Evolutionary conservation across 2,113 vertebrate genomes (phyloP).

Genomic region (Verasper variegatus): DNA sequence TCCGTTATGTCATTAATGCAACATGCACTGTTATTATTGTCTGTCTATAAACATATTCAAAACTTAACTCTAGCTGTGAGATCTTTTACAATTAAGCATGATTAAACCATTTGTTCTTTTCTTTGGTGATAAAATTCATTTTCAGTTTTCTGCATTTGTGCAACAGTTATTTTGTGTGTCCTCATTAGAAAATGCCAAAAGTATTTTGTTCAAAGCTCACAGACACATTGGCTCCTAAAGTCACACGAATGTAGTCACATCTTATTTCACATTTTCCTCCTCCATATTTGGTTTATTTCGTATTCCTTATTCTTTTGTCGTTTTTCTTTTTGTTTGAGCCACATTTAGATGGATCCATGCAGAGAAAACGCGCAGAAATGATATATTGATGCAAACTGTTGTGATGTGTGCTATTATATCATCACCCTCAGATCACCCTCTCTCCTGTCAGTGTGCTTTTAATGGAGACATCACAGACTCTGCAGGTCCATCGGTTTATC

Average conservation of each 20-base stretch:
- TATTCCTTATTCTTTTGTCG: too few relatives aligned
- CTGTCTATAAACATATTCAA: background rate
- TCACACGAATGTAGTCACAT: too few relatives aligned
- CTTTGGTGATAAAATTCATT: too few relatives aligned
- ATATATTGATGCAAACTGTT: too few relatives aligned
- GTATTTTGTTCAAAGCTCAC: background rate
- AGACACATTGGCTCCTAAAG: conserved; percentile 3
- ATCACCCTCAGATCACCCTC: background rate
- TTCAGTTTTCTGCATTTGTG: too few relatives aligned
- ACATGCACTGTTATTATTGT: background rate
- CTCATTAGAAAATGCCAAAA: too few relatives aligned
- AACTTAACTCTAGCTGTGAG: background rate
- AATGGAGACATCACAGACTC: background rate
- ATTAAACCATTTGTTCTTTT: background rate
- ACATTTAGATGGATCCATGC: too few relatives aligned
- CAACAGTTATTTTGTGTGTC: too few relatives aligned
- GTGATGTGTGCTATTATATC: background rate
- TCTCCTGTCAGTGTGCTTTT: background rate
- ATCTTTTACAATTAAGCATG: background rate
- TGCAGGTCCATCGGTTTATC: background rate
- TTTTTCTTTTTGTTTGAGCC: too few relatives aligned
- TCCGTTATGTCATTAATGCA: background rate
- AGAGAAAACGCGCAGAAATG: too few relatives aligned
- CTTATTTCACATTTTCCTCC: too few relatives aligned
- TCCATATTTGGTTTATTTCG: too few relatives aligned